Evolutionary conservation across 2,888 invertebrate genomes (phyloP), one percentile per base, ranked within the genome.

Genomic region (Penaeus monodon): DNA sequence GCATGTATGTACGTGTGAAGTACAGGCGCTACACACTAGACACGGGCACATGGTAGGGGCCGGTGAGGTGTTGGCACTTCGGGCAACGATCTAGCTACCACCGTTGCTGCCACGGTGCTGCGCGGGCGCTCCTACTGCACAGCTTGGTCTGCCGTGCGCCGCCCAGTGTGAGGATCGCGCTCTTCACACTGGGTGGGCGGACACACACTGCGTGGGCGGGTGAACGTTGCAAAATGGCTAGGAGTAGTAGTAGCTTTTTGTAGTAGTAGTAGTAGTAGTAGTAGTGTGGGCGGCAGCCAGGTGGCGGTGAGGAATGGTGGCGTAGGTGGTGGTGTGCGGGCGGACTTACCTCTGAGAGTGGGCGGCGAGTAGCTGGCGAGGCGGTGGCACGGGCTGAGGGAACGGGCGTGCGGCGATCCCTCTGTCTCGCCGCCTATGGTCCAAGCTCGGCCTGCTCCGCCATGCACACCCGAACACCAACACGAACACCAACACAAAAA

Each of bases 381-480:
- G 80, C 82, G 74, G 79, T 38, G 44, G 76, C 27, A 73, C 27
- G 86, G 84, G 84, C 86, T 82, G 86, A 86, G 84, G 83, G 88
- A 80, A 63, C 85, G 77, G 76, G 82, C 76, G 81, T 86, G 86
- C 57, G 74, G 65, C 49, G 86, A 68, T 38, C 83, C 65, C 74
- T 81, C 86, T 20, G 88, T 73, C 77, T 86, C 86, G 33, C 64
- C 88, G 27, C 86, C 88, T 29, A 87, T 87, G 86, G 86, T 87
- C 86, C 86, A 87, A 33, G 86, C 78, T 27, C 86, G 86, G 68
- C 86, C 86, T 87, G 82, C 44, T 44, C 81, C 81, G 63, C 81
- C 77, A 82, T 76, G 76, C 86, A 81, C 85, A 85, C 27, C 57
- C 57, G 57, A 57, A 38, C 29, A 33, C 38, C 27, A 57, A 57